These are phyloP conservation scores for Notoglanidium macrostoma DNA, from an alignment of 2,797 vertebrate genomes.

Conservation along the genomic window DNA sequence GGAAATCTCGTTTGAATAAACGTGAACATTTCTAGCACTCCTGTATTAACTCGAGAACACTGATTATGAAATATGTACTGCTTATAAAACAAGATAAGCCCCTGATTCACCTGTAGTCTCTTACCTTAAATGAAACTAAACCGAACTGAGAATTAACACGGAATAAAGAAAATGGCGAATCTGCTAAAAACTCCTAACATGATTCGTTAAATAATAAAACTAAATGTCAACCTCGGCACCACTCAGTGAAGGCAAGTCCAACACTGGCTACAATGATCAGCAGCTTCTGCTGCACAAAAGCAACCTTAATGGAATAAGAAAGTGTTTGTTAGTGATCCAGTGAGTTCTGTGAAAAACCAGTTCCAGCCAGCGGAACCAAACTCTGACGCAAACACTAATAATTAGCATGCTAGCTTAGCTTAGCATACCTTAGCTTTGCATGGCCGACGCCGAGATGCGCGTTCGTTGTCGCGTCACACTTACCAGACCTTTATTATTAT, in stretches of 20 bases:
- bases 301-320: no score
- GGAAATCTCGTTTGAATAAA: no score
- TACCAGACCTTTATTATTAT: no score
- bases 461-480: background rate
- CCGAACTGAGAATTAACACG: background rate
- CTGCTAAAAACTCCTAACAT: background rate
- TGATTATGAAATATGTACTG: no score
- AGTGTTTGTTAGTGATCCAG: background rate
- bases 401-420: slow-evolving; percentile 2
- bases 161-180: background rate
- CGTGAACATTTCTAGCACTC: no score
- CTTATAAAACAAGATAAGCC: background rate
- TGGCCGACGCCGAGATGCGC: background rate
- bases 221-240: background rate
- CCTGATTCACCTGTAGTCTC: background rate
- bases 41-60: no score
- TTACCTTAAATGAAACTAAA: background rate
- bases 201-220: background rate
- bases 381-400: slow-evolving; percentile 31
- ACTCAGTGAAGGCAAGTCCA: no score
- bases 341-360: slow-evolving; percentile 16
- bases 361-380: slow-evolving; percentile 21
- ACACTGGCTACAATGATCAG: no score
- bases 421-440: background rate
- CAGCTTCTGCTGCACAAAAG: no score